Base-by-base conservation (phyloP, 2,888 invertebrate genomes). In the Eurytoma adleriae region DNA sequence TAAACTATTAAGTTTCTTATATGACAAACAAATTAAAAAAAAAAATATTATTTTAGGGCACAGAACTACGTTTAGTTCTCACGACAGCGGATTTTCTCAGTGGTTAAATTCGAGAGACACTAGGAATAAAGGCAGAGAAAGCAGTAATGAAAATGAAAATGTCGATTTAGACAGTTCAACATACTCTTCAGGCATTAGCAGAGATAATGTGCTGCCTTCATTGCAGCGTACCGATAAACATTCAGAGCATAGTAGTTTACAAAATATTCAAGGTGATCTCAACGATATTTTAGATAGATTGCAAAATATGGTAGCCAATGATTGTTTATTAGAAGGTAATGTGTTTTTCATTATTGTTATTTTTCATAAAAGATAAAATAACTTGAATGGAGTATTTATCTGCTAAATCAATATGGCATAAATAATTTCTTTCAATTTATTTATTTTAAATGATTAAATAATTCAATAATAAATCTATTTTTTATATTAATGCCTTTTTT, bases 251-350 rank as follows among this genome's bases (percentile, higher is more conserved):
- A 90, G 90, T 80, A 90, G 90, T 79, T 84, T 90, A 57, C 90
- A 90, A 84, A 91, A 91, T 83, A 91, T 94, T 70, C 94, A 94
- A 84, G 94, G 93, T 0, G 94, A 95, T 86, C 88, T 95, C 5
- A 95, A 95, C 86, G 93, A 94, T 2, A 95, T 95, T 24, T 87
- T 95, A 71, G 94, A 94, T 52, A 92, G 95, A 83, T 90, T 95
- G 83, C 95, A 95, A 88, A 94, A 95, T 89, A 94, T 95, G 90
- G 90, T 95, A 73, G 94, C 94, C 0, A 93, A 94, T 84, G 95
- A 95, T 87, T 94, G 94, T 85, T 92, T 93, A 81, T 91, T 94
- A 83, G 94, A 95, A 85, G 94, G 94, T 93, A 86, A 90, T 24
- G 59, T 71, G 52, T 66, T 57, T 14, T 20, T 48, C 18, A 48